phyloP scores from a whole-genome alignment of 2,797 vertebrate genomes.

The Mus minutoides region DNA sequence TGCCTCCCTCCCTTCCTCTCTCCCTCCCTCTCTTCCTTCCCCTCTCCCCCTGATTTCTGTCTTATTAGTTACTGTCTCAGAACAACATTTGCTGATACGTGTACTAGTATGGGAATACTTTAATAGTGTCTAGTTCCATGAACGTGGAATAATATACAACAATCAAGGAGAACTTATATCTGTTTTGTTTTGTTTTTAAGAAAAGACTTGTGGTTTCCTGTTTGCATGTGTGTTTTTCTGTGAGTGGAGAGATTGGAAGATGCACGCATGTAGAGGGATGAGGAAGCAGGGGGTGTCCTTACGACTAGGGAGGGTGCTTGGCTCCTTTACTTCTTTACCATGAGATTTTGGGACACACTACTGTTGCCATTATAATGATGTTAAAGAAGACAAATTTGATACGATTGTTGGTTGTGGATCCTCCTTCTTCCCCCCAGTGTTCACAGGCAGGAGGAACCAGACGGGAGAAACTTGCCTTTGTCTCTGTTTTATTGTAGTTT shows the following conservation, averaged over 20 bases:
- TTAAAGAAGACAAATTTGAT: background rate
- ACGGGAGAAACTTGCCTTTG: background rate
- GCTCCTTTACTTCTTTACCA: background rate
- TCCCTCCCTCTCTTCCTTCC: too few species aligned
- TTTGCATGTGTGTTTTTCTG: background rate
- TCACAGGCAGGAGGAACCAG: background rate
- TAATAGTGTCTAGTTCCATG: background rate
- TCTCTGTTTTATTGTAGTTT: background rate
- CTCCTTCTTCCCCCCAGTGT: background rate
- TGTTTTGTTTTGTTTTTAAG: background rate
- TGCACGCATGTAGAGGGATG: fast-evolving
- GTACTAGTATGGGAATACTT: background rate
- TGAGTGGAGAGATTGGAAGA: background rate
- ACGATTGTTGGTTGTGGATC: background rate
- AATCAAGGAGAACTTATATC: background rate
- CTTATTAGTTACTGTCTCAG: background rate
- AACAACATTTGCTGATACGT: background rate
- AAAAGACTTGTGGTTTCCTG: background rate
- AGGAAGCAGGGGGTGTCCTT: background rate
- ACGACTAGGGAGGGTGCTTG: background rate
- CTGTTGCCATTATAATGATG: background rate
- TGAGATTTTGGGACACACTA: background rate
- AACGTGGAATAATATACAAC: background rate
- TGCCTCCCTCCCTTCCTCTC: background rate
- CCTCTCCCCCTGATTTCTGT: background rate